Percentiles rank a stretch among this genome's conserved stretches.
Evolutionary conservation across 2,113 vertebrate genomes (phyloP).

Genomic region (Rhadina sibilatrix): DNA sequence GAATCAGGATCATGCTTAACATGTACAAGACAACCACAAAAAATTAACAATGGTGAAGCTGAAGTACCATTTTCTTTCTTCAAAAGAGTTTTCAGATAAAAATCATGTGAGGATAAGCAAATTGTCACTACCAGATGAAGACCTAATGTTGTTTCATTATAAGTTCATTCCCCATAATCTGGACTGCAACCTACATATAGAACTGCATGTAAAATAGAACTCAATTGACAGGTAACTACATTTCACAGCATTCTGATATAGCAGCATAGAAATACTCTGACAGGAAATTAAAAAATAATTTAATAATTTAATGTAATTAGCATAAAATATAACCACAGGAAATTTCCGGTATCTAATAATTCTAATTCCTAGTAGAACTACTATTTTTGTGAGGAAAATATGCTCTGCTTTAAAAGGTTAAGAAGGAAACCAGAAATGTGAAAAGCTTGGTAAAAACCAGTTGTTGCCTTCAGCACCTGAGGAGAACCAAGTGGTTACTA

Average conservation of each 20-base stretch:
- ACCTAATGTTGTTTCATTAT: not conserved
- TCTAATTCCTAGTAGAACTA: not conserved
- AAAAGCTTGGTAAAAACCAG: not conserved
- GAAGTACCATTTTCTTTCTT: not conserved
- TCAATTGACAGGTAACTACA: not conserved
- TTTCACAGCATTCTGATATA: not conserved
- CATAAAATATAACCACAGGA: not conserved
- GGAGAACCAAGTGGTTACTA: not conserved
- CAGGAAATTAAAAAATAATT: not conserved
- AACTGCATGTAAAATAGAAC: not conserved
- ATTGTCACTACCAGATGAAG: not conserved
- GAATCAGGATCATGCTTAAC: not conserved
- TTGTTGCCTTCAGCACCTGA: not conserved
- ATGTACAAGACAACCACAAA: not conserved
- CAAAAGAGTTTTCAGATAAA: not conserved
- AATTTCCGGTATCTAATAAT: not conserved
- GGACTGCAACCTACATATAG: not conserved
- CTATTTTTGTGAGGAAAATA: not conserved
- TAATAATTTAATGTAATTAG: not conserved
- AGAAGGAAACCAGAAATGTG: not conserved
- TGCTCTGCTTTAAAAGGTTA: not conserved
- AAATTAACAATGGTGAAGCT: not conserved
- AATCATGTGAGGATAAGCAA: not conserved
- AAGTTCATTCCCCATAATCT: not conserved
- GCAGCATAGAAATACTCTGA: not conserved